A percentile compares a stretch with the other conserved stretches of the same genome.
Conservation (phyloP, 2,888 invertebrate genomes). For the Nematopogon swammerdamellus region DNA sequence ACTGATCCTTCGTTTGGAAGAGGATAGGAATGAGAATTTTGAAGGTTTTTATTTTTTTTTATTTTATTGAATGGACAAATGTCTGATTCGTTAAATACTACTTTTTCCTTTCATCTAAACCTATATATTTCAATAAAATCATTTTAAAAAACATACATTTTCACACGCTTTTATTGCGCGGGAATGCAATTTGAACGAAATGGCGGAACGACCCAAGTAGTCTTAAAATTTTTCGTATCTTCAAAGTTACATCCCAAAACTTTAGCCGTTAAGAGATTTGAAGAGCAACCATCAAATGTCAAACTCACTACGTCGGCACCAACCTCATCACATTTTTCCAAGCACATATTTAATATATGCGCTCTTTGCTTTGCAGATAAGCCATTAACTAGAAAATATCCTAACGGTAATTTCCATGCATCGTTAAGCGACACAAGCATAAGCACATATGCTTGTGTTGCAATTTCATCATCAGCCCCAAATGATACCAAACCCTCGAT, state of each 20-base stretch:
- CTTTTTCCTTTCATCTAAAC: too few relatives aligned
- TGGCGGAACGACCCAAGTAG: too few relatives aligned
- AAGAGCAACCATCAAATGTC: not conserved
- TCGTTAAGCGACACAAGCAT: constrained; percentile 1
- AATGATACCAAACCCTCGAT: constrained; percentile 3
- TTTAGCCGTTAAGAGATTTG: not conserved
- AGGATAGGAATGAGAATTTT: too few relatives aligned
- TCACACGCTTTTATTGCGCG: too few relatives aligned
- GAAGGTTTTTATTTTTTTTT: too few relatives aligned
- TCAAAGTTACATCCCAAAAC: not conserved
- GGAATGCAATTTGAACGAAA: too few relatives aligned
- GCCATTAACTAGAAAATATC: constrained; percentile 1
- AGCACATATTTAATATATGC: not conserved
- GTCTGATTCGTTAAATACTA: too few relatives aligned
- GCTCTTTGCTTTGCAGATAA: not conserved
- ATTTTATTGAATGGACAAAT: too few relatives aligned
- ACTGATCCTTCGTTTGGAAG: too few relatives aligned
- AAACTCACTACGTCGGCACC: not conserved
- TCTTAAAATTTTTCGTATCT: too few relatives aligned
- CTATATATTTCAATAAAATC: too few relatives aligned
- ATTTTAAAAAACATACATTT: too few relatives aligned
- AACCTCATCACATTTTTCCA: not conserved
- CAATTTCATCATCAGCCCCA: not conserved
- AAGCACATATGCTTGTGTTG: constrained; percentile 1
- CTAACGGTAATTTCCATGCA: constrained; percentile 1